Conservation (phyloP, 2,888 invertebrate genomes). For the Abrostola tripartita region DNA sequence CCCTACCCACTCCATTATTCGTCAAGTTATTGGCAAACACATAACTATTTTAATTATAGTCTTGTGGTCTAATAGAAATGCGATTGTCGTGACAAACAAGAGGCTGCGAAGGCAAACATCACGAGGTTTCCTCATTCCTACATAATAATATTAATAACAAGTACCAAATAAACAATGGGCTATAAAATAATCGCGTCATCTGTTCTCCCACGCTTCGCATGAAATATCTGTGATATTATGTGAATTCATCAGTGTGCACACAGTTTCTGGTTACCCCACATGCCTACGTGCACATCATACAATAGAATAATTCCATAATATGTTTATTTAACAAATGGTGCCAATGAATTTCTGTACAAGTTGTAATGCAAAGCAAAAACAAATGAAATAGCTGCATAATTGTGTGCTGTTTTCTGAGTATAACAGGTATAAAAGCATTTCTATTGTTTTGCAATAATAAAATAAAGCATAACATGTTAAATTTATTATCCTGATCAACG, state of each 20-base stretch:
- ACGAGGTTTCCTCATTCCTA: constrained; percentile 45
- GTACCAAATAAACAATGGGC: constrained; percentile 19
- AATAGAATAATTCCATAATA: not conserved
- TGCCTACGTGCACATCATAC: not conserved
- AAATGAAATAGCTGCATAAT: too few species aligned
- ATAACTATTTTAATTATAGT: constrained; percentile 20
- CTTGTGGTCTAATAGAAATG: constrained; percentile 38
- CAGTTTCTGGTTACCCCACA: not conserved
- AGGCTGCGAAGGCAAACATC: constrained; percentile 41
- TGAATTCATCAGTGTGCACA: not conserved
- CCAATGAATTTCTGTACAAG: too few species aligned
- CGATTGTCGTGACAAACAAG: constrained; percentile 44
- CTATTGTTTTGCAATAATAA: too few species aligned
- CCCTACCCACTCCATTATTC: not conserved
- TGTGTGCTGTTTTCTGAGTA: too few species aligned
- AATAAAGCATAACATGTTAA: too few species aligned
- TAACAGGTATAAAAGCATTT: too few species aligned
- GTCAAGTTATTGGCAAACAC: not conserved
- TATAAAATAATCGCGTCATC: constrained; percentile 12
- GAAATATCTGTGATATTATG: not conserved
- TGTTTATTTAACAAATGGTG: too few species aligned
- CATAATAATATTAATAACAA: constrained; percentile 25
- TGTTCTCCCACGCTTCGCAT: not conserved
- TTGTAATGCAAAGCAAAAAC: too few species aligned
- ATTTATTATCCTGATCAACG: too few species aligned